Evolutionary conservation across 2,113 vertebrate genomes (phyloP).

Genomic region (Lota lota): DNA sequence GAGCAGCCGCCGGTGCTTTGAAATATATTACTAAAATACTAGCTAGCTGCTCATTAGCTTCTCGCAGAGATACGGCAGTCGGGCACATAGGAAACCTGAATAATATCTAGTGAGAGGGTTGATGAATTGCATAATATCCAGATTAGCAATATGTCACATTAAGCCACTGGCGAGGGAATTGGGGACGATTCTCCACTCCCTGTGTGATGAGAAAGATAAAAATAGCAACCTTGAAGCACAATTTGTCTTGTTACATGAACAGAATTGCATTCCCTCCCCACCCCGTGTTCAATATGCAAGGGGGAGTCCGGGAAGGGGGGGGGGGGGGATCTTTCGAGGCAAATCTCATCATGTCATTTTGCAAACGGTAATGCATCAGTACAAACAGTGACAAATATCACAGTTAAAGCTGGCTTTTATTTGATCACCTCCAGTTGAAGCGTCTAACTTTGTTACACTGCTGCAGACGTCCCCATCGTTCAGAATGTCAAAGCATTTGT

Average conservation of each 20-base stretch:
- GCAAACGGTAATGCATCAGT: slow-evolving; percentile 39
- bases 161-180: slow-evolving; percentile 74
- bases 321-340: slow-evolving; percentile 28
- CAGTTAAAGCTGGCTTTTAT: slow-evolving; percentile 41
- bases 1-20: slow-evolving; percentile 67
- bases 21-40: slow-evolving; percentile 60
- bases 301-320: not conserved
- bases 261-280: slow-evolving; percentile 42
- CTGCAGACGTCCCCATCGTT: not conserved
- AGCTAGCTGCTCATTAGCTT: slow-evolving; percentile 68
- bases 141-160: slow-evolving; percentile 77
- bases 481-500: too few relatives aligned
- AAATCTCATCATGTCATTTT: slow-evolving; percentile 50
- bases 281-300: slow-evolving; percentile 38
- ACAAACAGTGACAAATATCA: slow-evolving; percentile 35
- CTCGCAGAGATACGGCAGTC: slow-evolving; percentile 65
- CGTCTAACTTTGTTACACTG: slow-evolving; percentile 1
- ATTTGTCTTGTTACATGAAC: slow-evolving; percentile 71
- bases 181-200: slow-evolving; percentile 65
- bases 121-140: slow-evolving; percentile 79
- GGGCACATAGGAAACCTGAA: slow-evolving; percentile 62
- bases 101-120: slow-evolving; percentile 68
- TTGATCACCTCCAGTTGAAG: slow-evolving; percentile 15
- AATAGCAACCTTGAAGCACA: slow-evolving; percentile 74
- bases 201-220: slow-evolving; percentile 73